Evolutionary conservation across 1,140 invertebrate genomes (phyloP).

Genomic region (Lepeophtheirus salmonis): DNA sequence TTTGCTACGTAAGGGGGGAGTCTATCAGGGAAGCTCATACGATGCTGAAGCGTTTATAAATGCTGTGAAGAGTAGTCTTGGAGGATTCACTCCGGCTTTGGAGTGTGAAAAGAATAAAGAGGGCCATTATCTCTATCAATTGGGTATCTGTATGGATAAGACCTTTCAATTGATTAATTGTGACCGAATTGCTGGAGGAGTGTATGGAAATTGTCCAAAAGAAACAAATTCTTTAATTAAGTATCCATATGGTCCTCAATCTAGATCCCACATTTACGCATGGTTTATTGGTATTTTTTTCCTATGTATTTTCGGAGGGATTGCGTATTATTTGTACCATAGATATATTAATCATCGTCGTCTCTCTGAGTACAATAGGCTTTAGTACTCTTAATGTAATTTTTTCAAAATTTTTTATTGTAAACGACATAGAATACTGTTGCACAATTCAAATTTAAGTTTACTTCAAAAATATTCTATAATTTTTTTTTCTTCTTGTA

Average conservation of each 20-base stretch:
- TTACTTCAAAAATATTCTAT: too few relatives aligned
- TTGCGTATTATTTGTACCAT: not conserved
- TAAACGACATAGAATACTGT: too few relatives aligned
- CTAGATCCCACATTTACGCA: not conserved
- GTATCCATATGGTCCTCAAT: not conserved
- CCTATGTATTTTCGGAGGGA: not conserved
- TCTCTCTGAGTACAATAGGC: not conserved
- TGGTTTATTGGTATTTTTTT: not conserved
- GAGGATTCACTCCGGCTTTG: not conserved
- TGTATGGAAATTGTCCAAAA: not conserved
- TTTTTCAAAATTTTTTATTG: too few relatives aligned
- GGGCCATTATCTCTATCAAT: not conserved
- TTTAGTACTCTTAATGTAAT: too few relatives aligned
- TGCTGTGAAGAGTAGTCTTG: conserved; percentile 1
- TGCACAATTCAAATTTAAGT: too few relatives aligned
- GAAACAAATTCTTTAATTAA: not conserved
- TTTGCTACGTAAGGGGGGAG: not conserved
- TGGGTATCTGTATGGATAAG: conserved; percentile 5
- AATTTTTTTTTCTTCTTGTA: too few relatives aligned
- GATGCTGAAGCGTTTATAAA: not conserved
- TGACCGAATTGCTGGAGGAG: conserved; percentile 2
- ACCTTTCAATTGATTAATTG: conserved; percentile 3
- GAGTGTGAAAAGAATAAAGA: not conserved
- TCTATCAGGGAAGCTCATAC: not conserved
- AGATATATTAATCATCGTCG: not conserved